Percentiles rank a stretch among this genome's conserved stretches.
Conservation (phyloP, 1,140 invertebrate genomes). For the Limonius californicus region DNA sequence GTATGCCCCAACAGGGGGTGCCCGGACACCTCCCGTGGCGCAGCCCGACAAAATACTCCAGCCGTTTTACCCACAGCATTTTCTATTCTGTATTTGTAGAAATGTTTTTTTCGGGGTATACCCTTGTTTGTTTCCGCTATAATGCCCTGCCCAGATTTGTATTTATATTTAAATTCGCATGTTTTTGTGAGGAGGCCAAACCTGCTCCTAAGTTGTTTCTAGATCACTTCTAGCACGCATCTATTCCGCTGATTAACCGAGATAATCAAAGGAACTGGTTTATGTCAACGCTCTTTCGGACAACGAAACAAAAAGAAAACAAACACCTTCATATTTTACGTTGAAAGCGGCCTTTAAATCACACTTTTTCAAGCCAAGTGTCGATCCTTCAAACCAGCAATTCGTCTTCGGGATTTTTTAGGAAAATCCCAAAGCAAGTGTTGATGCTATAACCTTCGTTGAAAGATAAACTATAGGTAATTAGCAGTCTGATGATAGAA, state of each 20-base stretch:
- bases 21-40: conserved; percentile 22
- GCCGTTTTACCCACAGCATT: conserved; percentile 25
- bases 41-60: conserved; percentile 22
- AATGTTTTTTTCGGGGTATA: not conserved
- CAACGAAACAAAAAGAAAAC: too few species aligned
- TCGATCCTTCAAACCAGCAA: not conserved
- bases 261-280: too few species aligned
- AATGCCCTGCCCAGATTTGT: not conserved
- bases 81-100: conserved; percentile 20
- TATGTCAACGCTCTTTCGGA: too few species aligned
- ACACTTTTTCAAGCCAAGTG: not conserved
- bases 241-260: too few species aligned
- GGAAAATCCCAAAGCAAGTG: conserved; percentile 3
- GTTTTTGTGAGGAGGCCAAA: too few species aligned
- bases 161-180: not conserved
- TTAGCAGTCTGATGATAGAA: conserved; percentile 20
- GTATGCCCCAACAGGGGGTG: conserved; percentile 23
- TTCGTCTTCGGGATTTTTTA: not conserved
- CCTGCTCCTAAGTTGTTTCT: too few species aligned
- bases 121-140: not conserved
- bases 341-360: too few species aligned
- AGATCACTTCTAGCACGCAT: too few species aligned
- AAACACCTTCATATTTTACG: too few species aligned
- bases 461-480: conserved; percentile 14
- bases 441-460: conserved; percentile 9